Evolutionary conservation across 2,113 vertebrate genomes (phyloP).

Genomic region (Mustela lutreola): DNA sequence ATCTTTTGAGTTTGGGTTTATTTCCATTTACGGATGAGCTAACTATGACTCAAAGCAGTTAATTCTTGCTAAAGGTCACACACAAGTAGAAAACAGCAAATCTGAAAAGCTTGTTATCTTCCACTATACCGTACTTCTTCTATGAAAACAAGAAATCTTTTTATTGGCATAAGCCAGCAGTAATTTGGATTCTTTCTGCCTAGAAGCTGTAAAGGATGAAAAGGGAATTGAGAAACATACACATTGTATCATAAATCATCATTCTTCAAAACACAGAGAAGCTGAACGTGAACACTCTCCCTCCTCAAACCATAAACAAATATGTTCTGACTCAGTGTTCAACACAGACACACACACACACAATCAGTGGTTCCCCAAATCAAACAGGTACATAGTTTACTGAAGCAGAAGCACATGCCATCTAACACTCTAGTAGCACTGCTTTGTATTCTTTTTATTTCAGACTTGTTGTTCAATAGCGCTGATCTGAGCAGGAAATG

Average conservation of each 20-base stretch:
- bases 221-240: not conserved
- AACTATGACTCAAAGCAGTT: not conserved
- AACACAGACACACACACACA: not conserved
- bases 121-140: not conserved
- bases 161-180: not conserved
- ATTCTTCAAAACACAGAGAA: slow-evolving; percentile 23
- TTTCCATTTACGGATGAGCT: not conserved
- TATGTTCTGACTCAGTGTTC: slow-evolving; percentile 4
- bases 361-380: not conserved
- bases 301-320: slow-evolving; percentile 27
- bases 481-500: not conserved
- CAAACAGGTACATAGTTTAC: not conserved
- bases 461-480: not conserved
- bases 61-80: not conserved
- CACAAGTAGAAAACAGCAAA: not conserved
- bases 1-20: not conserved
- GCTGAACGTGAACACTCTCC: not conserved
- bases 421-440: not conserved
- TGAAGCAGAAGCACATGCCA: not conserved
- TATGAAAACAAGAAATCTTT: not conserved
- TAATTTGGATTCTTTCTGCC: not conserved
- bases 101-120: not conserved
- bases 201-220: not conserved
- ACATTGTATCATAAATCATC: not conserved
- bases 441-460: not conserved